phyloP scores from a whole-genome alignment of 2,888 invertebrate genomes.

The Baronia brevicornis region DNA sequence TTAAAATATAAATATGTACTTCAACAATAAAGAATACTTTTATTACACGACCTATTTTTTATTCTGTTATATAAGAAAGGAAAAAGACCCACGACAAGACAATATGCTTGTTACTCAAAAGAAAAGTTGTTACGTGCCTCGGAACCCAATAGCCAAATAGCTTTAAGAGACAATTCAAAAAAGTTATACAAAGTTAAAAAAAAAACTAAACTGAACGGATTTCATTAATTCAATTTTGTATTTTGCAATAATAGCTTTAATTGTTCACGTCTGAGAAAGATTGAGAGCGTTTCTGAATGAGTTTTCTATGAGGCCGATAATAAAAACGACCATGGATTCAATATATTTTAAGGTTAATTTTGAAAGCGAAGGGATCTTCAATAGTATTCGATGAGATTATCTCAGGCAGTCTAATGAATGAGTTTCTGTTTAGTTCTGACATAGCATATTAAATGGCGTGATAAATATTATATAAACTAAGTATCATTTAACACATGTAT shows the following conservation, averaged over 20 bases:
- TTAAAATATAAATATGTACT: no score
- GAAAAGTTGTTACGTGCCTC: conserved; percentile 2
- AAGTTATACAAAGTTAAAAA: conserved; percentile 18
- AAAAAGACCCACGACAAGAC: not conserved
- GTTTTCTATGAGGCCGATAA: conserved; percentile 46
- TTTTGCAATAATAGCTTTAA: conserved; percentile 57
- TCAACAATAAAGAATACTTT: no score
- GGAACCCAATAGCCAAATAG: conserved; percentile 6
- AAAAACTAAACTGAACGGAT: conserved; percentile 35
- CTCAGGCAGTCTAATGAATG: no score
- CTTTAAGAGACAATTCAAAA: no score
- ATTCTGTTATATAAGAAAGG: no score
- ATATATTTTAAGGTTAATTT: conserved; percentile 1
- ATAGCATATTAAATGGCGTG: no score
- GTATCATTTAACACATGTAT: no score
- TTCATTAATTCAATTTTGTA: conserved; percentile 54
- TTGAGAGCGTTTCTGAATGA: conserved; percentile 47
- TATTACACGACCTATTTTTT: no score
- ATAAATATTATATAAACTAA: no score
- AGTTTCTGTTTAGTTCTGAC: no score
- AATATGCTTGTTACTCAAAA: conserved; percentile 8
- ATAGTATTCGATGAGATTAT: no score
- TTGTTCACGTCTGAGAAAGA: conserved; percentile 61
- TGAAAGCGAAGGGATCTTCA: not conserved
- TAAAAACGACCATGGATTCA: conserved; percentile 34